Conservation (phyloP, 2,113 vertebrate genomes). For the Heptranchias perlo region DNA sequence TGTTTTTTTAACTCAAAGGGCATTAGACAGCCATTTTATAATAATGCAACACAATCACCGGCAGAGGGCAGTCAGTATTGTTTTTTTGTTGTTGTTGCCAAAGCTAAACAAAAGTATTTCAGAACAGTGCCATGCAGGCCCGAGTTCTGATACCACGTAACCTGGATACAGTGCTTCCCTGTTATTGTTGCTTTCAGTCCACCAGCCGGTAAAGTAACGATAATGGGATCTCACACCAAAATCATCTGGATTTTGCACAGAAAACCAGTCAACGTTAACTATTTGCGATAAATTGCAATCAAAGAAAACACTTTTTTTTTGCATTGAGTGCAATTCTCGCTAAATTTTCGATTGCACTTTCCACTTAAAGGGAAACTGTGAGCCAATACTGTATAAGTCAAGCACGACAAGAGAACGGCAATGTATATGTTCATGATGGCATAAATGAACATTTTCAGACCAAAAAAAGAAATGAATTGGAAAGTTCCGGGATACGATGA, state of each 20-base stretch:
- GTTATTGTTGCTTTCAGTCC: neutral
- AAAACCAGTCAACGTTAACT: neutral
- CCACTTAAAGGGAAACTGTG: too few relatives aligned
- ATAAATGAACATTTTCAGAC: neutral
- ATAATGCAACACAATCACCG: neutral
- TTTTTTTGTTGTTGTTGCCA: neutral
- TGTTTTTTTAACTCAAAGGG: neutral
- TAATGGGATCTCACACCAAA: neutral
- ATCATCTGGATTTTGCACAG: neutral
- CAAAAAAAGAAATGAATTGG: neutral
- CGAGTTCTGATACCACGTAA: neutral
- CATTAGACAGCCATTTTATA: neutral
- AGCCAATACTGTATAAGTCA: neutral
- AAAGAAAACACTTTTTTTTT: neutral
- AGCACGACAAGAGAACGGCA: neutral
- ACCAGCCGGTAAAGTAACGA: neutral
- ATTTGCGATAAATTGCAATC: neutral
- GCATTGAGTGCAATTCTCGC: neutral
- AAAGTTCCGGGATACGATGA: neutral
- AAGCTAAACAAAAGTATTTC: neutral
- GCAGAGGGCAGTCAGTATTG: conserved; percentile 2
- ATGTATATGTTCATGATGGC: neutral
- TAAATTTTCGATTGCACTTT: neutral
- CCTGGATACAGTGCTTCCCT: neutral
- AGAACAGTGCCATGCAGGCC: neutral